Base-by-base conservation (phyloP, 2,113 vertebrate species). In the Progne subis region DNA sequence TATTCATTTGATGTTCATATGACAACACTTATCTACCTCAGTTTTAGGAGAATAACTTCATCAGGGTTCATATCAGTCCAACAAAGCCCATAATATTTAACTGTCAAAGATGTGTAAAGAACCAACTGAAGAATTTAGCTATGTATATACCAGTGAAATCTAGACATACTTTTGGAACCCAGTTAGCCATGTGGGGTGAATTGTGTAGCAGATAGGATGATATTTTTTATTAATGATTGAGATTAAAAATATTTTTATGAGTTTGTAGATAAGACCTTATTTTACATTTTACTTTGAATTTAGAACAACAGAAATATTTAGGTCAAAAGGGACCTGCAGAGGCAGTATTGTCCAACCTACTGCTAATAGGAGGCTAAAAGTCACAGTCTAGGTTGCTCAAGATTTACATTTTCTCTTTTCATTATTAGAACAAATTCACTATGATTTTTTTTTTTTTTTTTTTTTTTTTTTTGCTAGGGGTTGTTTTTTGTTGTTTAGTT, bases 101-200 rank as follows among this genome's bases (percentile, higher is more conserved):
- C 6, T 44, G 29, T 21, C 3, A 8, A 65, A 71, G 67, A 18
- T 43, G 8, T 0, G 0, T 32, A 60, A 46, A 37, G 39, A 63
- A 28, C 19, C 21, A 43, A 6, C 8, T 43, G 29, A 82, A 53
- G 67, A 47, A 68, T 60, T 32, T 64, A 76, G 4, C 18, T 59
- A 4, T 32, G 12, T 18, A 59, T 7, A 55, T 3, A 68, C 28
- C 25, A 37, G 28, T 61, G 34, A 70, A 76, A 88, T 56, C 24
- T 26, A 60, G 19, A 25, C 4, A 37, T 18, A 29, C 4, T 2
- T 47, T 57, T 89, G 61, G 59, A 78, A 18, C 18, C 8, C 32
- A 50, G 8, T 39, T 47, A 61, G 39, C 8, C 8, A 2, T 4
- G 3, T 21, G 12, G 37, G 14, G 7, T 25, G 64, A 67, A 53